Percentiles rank a stretch among this genome's conserved stretches.
These are phyloP conservation scores for Geopemphigus sp. DNA, from an alignment of 1,140 invertebrate genomes.

Conservation along the genomic window DNA sequence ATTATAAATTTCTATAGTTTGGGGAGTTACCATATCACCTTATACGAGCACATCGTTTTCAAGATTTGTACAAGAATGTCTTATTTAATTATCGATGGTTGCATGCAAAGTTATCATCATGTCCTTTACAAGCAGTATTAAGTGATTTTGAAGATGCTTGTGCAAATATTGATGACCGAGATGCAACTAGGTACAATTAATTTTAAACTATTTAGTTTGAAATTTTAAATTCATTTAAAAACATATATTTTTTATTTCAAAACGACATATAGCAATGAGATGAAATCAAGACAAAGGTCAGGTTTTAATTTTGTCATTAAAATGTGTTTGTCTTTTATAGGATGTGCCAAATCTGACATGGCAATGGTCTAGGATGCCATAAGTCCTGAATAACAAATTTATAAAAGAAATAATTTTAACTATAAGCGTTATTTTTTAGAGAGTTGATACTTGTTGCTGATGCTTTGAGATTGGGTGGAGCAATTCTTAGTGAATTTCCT, in stretches of 20 bases:
- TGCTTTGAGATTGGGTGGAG: slow-evolving; percentile 85
- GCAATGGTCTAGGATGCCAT: slow-evolving; percentile 30
- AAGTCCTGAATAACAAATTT: slow-evolving; percentile 16
- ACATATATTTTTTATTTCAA: slow-evolving; percentile 5
- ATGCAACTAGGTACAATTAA: slow-evolving; percentile 68
- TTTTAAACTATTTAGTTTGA: not conserved
- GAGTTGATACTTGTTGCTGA: slow-evolving; percentile 93
- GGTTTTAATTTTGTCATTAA: slow-evolving; percentile 35
- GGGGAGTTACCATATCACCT: slow-evolving; percentile 95
- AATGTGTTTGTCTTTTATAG: slow-evolving; percentile 31
- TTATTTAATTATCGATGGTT: slow-evolving; percentile 98
- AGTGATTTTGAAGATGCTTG: slow-evolving; percentile 96
- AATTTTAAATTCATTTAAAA: not conserved
- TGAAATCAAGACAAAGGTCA: slow-evolving; percentile 39
- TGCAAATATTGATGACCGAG: slow-evolving; percentile 77
- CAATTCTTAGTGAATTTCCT: slow-evolving; percentile 84
- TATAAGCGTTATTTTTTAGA: slow-evolving; percentile 57
- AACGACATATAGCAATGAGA: slow-evolving; percentile 1
- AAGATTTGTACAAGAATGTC: slow-evolving; percentile 89
- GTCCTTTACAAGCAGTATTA: slow-evolving; percentile 89
- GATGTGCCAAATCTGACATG: slow-evolving; percentile 41
- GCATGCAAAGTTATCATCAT: slow-evolving; percentile 91
- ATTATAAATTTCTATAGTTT: slow-evolving; percentile 63
- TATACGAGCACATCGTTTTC: slow-evolving; percentile 83
- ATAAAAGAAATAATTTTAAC: not conserved